These are phyloP conservation scores for Forbesichthys agassizii DNA, from an alignment of 2,113 vertebrate species.

Conservation along the genomic window DNA sequence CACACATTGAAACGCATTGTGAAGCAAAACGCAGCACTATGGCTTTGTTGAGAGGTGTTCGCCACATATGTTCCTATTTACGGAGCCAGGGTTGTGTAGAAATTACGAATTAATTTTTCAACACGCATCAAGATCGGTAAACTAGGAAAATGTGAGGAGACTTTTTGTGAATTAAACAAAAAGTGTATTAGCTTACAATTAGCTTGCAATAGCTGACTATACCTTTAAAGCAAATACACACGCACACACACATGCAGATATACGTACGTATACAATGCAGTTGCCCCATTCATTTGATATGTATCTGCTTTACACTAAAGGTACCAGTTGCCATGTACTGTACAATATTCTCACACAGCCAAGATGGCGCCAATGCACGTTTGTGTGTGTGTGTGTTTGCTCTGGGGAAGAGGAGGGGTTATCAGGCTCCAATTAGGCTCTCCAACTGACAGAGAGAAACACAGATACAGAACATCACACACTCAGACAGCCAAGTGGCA, in stretches of 20 bases:
- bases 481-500: conserved; percentile 1
- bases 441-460: neutral
- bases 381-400: neutral
- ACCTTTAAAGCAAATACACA: neutral
- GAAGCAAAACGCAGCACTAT: too few species aligned
- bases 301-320: conserved; percentile 6
- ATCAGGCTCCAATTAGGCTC: conserved; percentile 52
- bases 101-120: too few species aligned
- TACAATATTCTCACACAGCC: conserved; percentile 9
- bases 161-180: too few species aligned
- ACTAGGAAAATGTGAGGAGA: too few species aligned
- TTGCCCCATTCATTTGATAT: conserved; percentile 6
- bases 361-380: neutral
- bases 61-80: too few species aligned
- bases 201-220: too few species aligned
- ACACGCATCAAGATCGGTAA: too few species aligned
- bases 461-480: conserved; percentile 22
- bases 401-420: neutral
- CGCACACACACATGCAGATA: neutral
- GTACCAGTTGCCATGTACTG: conserved; percentile 12
- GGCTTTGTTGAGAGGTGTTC: too few species aligned
- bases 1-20: too few species aligned
- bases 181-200: too few species aligned
- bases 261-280: neutral
- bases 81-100: too few species aligned